phyloP scores from a whole-genome alignment of 2,888 invertebrate species.

The Lasioglossum leucozonium region DNA sequence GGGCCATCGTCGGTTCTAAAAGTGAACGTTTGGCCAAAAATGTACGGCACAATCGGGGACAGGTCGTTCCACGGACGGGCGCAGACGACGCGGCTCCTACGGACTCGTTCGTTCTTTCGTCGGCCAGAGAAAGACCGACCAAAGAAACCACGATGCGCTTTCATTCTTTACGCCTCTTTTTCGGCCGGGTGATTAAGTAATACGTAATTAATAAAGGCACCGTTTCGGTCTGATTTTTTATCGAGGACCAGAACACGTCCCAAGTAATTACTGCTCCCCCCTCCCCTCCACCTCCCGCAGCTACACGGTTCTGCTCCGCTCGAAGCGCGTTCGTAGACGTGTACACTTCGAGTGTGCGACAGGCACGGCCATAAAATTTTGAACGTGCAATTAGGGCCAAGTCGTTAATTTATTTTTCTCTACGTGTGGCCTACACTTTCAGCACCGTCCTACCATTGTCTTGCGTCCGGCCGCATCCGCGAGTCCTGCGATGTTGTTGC shows the following conservation, averaged over 20 bases:
- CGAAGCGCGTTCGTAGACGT: constrained; percentile 55
- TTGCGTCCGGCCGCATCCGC: neutral
- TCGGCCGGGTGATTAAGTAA: constrained; percentile 66
- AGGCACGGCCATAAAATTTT: constrained; percentile 70
- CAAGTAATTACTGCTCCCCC: constrained; percentile 62
- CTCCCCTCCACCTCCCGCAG: no score
- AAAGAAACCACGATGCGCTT: constrained; percentile 61
- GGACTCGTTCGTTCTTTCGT: constrained; percentile 42
- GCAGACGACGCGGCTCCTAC: constrained; percentile 11
- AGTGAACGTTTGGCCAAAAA: constrained; percentile 75
- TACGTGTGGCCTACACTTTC: constrained; percentile 62
- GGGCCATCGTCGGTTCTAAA: constrained; percentile 64
- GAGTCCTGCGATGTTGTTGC: constrained; percentile 1
- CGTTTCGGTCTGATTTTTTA: constrained; percentile 69
- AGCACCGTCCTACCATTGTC: constrained; percentile 46
- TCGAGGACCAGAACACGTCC: constrained; percentile 54
- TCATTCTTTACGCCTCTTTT: constrained; percentile 48
- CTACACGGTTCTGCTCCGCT: neutral
- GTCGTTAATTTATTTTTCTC: constrained; percentile 74
- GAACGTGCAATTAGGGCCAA: constrained; percentile 74
- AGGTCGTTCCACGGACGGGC: neutral
- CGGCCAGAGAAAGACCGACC: constrained; percentile 1
- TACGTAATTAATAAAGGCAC: constrained; percentile 71
- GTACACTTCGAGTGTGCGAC: constrained; percentile 65
- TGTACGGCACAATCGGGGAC: constrained; percentile 61